phyloP scores from a whole-genome alignment of 2,888 invertebrate genomes.

The Nemotelus nigrinus region DNA sequence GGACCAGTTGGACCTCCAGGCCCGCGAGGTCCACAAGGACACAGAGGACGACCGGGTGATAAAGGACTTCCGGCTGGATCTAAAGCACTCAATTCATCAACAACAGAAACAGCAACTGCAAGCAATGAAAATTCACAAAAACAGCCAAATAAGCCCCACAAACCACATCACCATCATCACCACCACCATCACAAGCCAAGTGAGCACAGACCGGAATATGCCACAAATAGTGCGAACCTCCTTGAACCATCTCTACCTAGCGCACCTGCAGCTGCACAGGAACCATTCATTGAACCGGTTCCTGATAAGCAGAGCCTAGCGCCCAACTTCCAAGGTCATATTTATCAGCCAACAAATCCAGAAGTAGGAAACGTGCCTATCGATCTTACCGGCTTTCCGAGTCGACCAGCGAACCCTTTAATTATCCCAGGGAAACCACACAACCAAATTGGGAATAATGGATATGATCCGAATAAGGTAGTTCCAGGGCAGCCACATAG shows the following conservation, averaged over 20 bases:
- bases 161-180: conserved; percentile 7
- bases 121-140: not conserved
- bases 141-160: not conserved
- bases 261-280: not conserved
- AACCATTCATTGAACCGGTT: conserved; percentile 9
- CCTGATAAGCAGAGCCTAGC: not conserved
- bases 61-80: not conserved
- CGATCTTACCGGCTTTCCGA: not conserved
- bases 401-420: not conserved
- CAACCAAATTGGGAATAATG: not conserved
- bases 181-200: not conserved
- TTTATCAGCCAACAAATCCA: not conserved
- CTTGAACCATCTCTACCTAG: not conserved
- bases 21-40: conserved; percentile 3
- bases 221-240: not conserved
- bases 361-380: too few species aligned
- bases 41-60: not conserved
- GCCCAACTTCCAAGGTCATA: not conserved
- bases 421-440: not conserved
- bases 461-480: not conserved
- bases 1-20: conserved; percentile 17
- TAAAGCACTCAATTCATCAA: not conserved
- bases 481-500: not conserved
- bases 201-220: conserved; percentile 2
- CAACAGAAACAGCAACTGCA: not conserved